Evolutionary conservation across 1,140 invertebrate species (phyloP), one percentile per base, ranked within the genome.

Genomic region (Sarcophaga peregrina): DNA sequence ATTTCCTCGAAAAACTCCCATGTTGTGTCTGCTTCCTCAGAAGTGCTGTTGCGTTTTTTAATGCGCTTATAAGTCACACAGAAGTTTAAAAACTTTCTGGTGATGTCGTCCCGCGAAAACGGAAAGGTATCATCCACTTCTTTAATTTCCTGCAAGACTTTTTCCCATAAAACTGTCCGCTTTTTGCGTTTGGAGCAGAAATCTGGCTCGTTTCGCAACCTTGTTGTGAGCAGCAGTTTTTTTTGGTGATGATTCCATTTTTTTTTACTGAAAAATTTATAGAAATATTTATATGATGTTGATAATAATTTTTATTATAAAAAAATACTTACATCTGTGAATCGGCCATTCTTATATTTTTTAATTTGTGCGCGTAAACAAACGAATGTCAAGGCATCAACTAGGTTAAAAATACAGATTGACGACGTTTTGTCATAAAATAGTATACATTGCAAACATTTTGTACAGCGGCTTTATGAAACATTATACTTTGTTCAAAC

Each of bases 21-120:
- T 25, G 13, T 37, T 37, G 25, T 62, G 11, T 1, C 25, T 74
- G 72, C 72, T 74, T 74, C 72, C 45, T 37, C 72, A 45, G 25
- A 74, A 9, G 72, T 74, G 11, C 45, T 74, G 58, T 62, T 62
- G 8, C 25, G 72, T 11, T 8, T 74, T 74, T 74, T 74, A 45
- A 74, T 74, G 8, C 72, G 8, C 7, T 45, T 74, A 45, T 45
- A 74, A 0, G 72, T 74, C 7, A 74, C 72, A 45, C 5, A 45
- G 15, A 74, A 74, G 37, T 74, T 74, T 45, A 74, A 45, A 45
- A 74, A 74, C 25, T 74, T 74, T 74, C 72, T 74, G 5, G 72
- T 45, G 13, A 74, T 74, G 9, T 74, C 72, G 45, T 45, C 72
- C 20, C 72, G 72, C 8, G 72, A 45, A 25, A 45, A 37, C 4